A percentile compares a stretch with the other conserved stretches of the same genome.
phyloP scores from a whole-genome alignment of 2,113 vertebrate genomes.

The Danionella cerebrum region DNA sequence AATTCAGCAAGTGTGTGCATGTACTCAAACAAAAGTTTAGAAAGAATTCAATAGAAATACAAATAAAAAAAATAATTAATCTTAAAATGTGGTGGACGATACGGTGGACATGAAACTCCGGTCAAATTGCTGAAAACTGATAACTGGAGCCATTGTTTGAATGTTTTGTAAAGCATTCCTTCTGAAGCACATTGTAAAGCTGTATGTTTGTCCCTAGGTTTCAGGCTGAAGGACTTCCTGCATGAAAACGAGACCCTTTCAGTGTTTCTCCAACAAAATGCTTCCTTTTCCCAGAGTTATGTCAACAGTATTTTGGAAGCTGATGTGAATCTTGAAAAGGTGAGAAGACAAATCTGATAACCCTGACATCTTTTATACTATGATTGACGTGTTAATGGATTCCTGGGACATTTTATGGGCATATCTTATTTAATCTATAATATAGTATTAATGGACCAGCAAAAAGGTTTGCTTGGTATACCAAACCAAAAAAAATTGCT shows the following conservation, averaged over 20 bases:
- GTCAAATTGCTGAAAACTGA: constrained; percentile 14
- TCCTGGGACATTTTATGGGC: too few species aligned
- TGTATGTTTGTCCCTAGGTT: constrained; percentile 58
- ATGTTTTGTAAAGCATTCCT: not conserved
- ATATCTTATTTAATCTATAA: too few species aligned
- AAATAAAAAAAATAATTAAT: constrained; percentile 15
- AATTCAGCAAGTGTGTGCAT: constrained; percentile 33
- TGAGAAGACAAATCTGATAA: constrained; percentile 43
- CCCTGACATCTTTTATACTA: too few species aligned
- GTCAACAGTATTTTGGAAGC: constrained; percentile 69
- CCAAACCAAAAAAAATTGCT: too few species aligned
- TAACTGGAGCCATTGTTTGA: not conserved
- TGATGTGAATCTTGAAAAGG: constrained; percentile 73
- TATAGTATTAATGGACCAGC: too few species aligned
- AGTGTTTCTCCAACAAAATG: constrained; percentile 71
- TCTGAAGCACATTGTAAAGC: constrained; percentile 1
- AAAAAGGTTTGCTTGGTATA: too few species aligned
- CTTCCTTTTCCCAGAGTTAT: constrained; percentile 61
- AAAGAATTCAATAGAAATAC: constrained; percentile 9
- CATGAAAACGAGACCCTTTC: constrained; percentile 80
- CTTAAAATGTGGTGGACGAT: constrained; percentile 11
- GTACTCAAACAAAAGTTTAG: constrained; percentile 19
- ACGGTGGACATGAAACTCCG: not conserved
- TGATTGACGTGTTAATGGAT: too few species aligned
- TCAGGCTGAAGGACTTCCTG: constrained; percentile 85